phyloP scores from a whole-genome alignment of 2,888 invertebrate species.

The Cenopis cana region DNA sequence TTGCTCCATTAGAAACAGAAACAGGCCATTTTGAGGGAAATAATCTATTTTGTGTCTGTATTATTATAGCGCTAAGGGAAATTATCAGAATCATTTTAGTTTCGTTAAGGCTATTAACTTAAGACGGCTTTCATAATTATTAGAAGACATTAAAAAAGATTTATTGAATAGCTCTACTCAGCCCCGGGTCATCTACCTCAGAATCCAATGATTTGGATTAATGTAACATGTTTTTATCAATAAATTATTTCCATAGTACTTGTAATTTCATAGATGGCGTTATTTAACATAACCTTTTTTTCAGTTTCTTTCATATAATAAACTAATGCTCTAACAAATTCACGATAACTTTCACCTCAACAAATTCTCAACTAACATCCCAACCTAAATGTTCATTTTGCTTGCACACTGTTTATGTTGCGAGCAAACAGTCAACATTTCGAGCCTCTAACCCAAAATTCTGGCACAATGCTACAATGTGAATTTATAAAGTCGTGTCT shows the following conservation, averaged over 20 bases:
- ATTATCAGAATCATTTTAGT: background rate
- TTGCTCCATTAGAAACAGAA: slow-evolving; percentile 29
- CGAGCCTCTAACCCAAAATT: background rate
- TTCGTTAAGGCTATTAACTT: too few relatives aligned
- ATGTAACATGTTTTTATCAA: too few relatives aligned
- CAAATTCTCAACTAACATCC: slow-evolving; percentile 1
- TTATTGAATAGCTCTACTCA: too few relatives aligned
- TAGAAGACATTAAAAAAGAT: too few relatives aligned
- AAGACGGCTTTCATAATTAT: too few relatives aligned
- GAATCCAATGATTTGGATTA: too few relatives aligned
- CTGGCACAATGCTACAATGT: background rate
- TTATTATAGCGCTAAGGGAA: background rate
- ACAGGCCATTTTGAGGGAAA: slow-evolving; percentile 11
- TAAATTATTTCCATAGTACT: too few relatives aligned
- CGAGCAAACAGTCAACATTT: slow-evolving; percentile 10
- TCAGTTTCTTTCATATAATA: too few relatives aligned
- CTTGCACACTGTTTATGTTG: slow-evolving; percentile 9
- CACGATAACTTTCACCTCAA: background rate
- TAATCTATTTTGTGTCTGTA: slow-evolving; percentile 12
- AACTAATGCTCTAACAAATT: background rate
- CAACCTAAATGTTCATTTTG: slow-evolving; percentile 1
- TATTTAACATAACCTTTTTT: too few relatives aligned
- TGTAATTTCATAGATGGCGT: too few relatives aligned
- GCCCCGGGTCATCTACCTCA: too few relatives aligned
- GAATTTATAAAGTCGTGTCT: background rate